Base-by-base conservation (phyloP, 2,797 vertebrate species). In the Emydoidea blandingii region DNA sequence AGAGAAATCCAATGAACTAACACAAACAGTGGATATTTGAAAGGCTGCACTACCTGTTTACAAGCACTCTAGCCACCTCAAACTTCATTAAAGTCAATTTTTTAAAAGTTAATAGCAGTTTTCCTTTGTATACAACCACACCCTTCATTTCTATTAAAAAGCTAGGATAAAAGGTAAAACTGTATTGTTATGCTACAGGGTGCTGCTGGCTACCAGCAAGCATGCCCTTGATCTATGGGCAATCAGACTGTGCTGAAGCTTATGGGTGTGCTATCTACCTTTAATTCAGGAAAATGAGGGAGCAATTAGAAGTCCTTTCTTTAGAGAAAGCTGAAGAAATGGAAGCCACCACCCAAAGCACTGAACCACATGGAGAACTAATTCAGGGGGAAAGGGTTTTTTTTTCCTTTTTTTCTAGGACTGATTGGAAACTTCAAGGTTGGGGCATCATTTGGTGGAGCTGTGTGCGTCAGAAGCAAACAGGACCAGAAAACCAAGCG, bases 381-480 rank as follows among this genome's bases (percentile, higher is more conserved):
- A 50, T 27, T 18, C 41, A 23, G 5, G 1, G 14, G 27, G 85
- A n/a, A 88, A 62, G 5, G 1, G 54, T 23, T 23, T 83, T 29
- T 76, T 2, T 3, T 0, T 54, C 37, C 37, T 19, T 27, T 83
- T 29, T 76, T 2, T 3, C 0, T 0, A 44, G 47, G 81, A 50
- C 41, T 56, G 4, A 23, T 19, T 41, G 5, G 14, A 85, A 79
- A 49, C n/a, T 16, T 5, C 56, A 11, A 25, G 59, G 59, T 44
- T 76, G 49, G 27, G 81, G 83, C 91, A 90, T 47, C 4, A 52
- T 19, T 31, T 8, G 19, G 37, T 16, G n/a, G 19, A 91, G 1
- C 9, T 91, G 8, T n/a, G 54, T 84, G 25, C 2, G 76, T 91
- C 57, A 88, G 25, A 12, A 37, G n/a, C 10, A 83, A 87, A 44